phyloP scores from a whole-genome alignment of 1,140 invertebrate species.

The Micrasema minimum region DNA sequence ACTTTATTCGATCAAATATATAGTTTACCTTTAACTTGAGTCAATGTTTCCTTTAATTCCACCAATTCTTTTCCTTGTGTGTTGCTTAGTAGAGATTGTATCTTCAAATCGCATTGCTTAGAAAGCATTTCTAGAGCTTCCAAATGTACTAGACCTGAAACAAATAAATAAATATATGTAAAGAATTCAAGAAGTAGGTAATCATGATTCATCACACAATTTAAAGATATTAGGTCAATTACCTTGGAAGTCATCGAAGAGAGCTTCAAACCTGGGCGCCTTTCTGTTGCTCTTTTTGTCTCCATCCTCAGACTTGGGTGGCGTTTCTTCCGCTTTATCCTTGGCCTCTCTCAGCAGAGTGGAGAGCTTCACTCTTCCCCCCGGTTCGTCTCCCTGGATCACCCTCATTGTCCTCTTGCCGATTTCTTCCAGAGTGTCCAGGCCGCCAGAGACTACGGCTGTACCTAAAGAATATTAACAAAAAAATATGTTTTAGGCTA shows the following conservation, averaged over 20 bases:
- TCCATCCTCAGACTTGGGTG: not conserved
- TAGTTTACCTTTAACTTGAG: conserved; percentile 74
- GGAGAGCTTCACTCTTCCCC: conserved; percentile 68
- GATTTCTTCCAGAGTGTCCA: conserved; percentile 90
- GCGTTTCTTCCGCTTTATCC: conserved; percentile 74
- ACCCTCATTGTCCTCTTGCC: conserved; percentile 95
- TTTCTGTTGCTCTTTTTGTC: conserved; percentile 74
- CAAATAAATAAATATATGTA: conserved; percentile 1
- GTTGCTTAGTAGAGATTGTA: conserved; percentile 72
- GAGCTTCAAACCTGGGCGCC: conserved; percentile 79
- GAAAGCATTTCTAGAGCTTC: conserved; percentile 92
- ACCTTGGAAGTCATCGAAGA: conserved; percentile 91
- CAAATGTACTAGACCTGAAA: conserved; percentile 81
- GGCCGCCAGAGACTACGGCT: conserved; percentile 82
- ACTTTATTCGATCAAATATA: too few species aligned
- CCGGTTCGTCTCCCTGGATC: conserved; percentile 74
- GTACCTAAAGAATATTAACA: conserved; percentile 68
- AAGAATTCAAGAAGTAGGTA: not conserved
- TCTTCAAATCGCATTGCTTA: conserved; percentile 81
- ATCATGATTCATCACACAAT: too few species aligned
- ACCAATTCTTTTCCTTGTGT: conserved; percentile 67
- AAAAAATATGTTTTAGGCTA: too few species aligned
- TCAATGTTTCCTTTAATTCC: conserved; percentile 80
- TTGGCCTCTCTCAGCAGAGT: conserved; percentile 85
- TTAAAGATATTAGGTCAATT: conserved; percentile 1